A percentile compares a stretch with the other conserved stretches of the same genome.
Evolutionary conservation across 92 coral and sea anemone genomes (phyloP).

Genomic region (Actinernus sp.): DNA sequence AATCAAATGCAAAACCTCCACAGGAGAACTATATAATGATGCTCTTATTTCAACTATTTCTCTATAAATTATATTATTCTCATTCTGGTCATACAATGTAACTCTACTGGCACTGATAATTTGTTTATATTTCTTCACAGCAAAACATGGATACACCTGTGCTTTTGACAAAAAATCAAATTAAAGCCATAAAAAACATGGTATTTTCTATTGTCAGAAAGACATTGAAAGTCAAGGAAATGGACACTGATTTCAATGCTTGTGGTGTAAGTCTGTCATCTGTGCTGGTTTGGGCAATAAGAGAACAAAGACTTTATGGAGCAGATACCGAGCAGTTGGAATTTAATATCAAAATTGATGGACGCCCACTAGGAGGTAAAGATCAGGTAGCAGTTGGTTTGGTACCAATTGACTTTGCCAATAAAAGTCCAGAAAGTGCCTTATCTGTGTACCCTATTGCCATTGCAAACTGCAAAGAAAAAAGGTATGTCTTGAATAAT

Average conservation of each 20-base stretch:
- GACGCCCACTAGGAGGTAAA: conserved; percentile 44
- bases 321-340: conserved; percentile 11
- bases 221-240: conserved; percentile 1
- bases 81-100: background rate
- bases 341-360: no score
- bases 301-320: conserved; percentile 24
- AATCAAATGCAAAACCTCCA: no score
- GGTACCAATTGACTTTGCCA: conserved; percentile 13
- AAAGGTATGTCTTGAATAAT: no score
- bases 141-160: conserved; percentile 30
- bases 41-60: no score
- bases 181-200: conserved; percentile 14
- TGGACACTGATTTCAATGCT: conserved; percentile 19
- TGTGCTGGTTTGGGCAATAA: conserved; percentile 45
- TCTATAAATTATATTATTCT: no score
- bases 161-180: conserved; percentile 34
- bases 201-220: conserved; percentile 24
- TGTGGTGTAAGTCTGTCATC: conserved; percentile 25
- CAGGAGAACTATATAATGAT: no score
- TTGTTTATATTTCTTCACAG: background rate
- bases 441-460: conserved; percentile 23
- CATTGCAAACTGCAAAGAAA: no score
- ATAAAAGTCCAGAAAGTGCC: conserved; percentile 27
- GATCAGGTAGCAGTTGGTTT: conserved; percentile 29
- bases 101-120: background rate